Conservation (phyloP, 2,797 vertebrate genomes). For the Falco rusticolus region DNA sequence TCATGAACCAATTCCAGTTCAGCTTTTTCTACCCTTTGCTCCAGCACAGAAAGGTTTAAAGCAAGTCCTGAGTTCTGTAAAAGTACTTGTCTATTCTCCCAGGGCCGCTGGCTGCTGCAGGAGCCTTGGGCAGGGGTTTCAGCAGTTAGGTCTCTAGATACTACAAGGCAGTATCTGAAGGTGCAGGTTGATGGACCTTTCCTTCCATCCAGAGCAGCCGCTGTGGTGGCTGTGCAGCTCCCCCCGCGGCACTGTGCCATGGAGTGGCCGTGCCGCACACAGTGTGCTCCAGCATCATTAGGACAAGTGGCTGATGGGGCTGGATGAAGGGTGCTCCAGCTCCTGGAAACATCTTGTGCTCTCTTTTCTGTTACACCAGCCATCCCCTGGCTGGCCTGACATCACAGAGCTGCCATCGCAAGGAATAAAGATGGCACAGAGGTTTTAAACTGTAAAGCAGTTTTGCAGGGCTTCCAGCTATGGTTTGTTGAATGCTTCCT, state of each 20-base stretch:
- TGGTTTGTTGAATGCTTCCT: background rate
- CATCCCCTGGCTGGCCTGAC: background rate
- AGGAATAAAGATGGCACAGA: background rate
- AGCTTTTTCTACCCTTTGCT: background rate
- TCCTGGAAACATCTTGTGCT: background rate
- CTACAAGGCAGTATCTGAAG: background rate
- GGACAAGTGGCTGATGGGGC: background rate
- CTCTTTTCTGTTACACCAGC: background rate
- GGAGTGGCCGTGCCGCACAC: background rate
- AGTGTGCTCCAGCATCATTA: background rate
- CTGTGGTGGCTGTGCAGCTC: background rate
- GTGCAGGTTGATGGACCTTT: fast-evolving
- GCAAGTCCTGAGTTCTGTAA: background rate
- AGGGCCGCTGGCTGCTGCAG: background rate
- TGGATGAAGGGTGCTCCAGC: background rate
- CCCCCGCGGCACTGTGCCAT: fast-evolving
- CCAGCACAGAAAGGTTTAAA: background rate
- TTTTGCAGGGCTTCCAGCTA: background rate
- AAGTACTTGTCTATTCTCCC: background rate
- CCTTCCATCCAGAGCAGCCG: background rate
- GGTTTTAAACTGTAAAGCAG: background rate
- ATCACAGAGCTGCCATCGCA: background rate
- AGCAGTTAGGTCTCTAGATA: fast-evolving
- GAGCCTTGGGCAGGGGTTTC: fast-evolving
- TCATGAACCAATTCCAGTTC: background rate